Percentiles rank a stretch among this genome's conserved stretches.
phyloP scores from a whole-genome alignment of 2,888 invertebrate genomes.

The Ochropacha duplaris region DNA sequence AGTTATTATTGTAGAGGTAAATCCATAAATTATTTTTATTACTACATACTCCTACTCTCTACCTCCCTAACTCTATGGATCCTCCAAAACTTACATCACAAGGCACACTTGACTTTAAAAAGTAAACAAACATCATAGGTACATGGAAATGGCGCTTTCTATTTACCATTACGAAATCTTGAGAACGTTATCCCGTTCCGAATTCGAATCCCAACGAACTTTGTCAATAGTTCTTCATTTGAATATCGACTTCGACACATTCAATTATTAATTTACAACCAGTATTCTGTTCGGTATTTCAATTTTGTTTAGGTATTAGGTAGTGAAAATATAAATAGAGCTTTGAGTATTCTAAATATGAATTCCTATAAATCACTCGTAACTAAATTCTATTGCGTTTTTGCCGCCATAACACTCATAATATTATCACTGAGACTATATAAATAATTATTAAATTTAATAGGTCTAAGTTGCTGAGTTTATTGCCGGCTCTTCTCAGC shows the following conservation, averaged over 20 bases:
- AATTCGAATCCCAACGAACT: constrained; percentile 27
- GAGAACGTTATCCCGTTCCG: constrained; percentile 25
- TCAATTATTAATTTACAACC: not conserved
- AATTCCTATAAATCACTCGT: no score
- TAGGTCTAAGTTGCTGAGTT: no score
- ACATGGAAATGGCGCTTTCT: constrained; percentile 6
- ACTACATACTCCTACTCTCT: not conserved
- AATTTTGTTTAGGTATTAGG: not conserved
- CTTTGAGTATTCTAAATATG: not conserved
- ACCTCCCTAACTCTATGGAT: not conserved
- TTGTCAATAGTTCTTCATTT: constrained; percentile 4
- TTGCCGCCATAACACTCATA: no score
- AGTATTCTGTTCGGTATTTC: not conserved
- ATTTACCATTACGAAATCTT: constrained; percentile 5
- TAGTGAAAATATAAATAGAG: no score
- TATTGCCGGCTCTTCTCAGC: no score
- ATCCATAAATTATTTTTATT: no score
- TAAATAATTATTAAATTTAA: no score
- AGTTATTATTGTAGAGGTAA: no score
- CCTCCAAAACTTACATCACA: not conserved
- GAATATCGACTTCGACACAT: constrained; percentile 9
- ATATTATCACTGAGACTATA: no score
- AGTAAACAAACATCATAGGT: constrained; percentile 5
- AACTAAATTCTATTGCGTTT: no score
- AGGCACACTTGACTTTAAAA: not conserved